Percentiles rank a stretch among this genome's conserved stretches.
Evolutionary conservation across 2,113 vertebrate genomes (phyloP).

Genomic region (Eulemur macaco): DNA sequence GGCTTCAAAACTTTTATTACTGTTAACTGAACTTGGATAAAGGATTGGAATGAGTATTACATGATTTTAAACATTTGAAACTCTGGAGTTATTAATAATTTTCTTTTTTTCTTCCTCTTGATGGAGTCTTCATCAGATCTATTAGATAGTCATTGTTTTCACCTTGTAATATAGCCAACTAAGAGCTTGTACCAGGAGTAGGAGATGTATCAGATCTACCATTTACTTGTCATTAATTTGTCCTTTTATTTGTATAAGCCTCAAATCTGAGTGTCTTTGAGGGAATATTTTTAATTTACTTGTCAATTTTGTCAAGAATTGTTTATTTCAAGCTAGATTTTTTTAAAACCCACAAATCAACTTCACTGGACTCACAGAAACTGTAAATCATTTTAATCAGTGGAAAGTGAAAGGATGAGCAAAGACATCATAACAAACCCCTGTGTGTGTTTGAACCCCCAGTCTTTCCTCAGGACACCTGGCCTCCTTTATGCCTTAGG

Average conservation of each 20-base stretch:
- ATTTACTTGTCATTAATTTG: constrained; percentile 43
- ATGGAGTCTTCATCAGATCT: not conserved
- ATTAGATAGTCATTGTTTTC: not conserved
- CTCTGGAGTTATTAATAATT: not conserved
- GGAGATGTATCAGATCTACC: not conserved
- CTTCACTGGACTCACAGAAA: not conserved
- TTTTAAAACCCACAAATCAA: not conserved
- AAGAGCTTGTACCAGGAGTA: not conserved
- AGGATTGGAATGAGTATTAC: not conserved
- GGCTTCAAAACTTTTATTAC: not conserved
- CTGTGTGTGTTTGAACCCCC: not conserved
- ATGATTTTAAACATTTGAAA: constrained; percentile 10
- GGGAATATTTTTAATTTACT: constrained; percentile 35
- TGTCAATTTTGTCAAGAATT: not conserved
- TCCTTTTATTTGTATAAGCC: constrained; percentile 6
- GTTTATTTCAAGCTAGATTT: not conserved
- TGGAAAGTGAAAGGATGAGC: not conserved
- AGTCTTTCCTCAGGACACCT: not conserved
- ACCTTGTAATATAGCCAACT: not conserved
- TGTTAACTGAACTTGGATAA: constrained; percentile 33
- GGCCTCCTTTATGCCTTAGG: not conserved
- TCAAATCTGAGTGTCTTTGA: not conserved
- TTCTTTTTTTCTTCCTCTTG: not conserved
- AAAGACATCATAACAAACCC: not conserved
- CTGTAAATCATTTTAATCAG: not conserved